Evolutionary conservation across 53 echinoderm and acorn worm species (phyloP).

Genomic region (Paracentrotus lividus): DNA sequence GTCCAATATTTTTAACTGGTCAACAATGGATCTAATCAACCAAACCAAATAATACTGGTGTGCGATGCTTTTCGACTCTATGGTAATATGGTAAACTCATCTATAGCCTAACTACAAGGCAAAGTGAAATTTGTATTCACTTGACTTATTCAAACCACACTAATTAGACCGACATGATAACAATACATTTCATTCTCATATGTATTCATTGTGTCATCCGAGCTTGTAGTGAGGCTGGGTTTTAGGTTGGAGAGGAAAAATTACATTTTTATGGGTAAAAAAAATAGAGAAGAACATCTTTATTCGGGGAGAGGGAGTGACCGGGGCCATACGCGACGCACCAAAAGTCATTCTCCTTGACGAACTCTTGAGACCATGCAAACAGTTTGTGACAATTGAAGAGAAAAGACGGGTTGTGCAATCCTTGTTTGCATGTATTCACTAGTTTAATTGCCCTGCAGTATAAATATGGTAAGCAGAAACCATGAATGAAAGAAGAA

Average conservation of each 20-base stretch:
- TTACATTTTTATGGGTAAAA: too few relatives aligned
- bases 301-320: background rate
- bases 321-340: background rate
- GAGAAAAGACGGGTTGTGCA: background rate
- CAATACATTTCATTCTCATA: too few relatives aligned
- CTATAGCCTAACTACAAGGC: too few relatives aligned
- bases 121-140: too few relatives aligned
- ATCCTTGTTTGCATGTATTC: background rate
- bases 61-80: too few relatives aligned
- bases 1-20: background rate
- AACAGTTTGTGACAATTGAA: background rate
- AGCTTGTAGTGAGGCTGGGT: too few relatives aligned
- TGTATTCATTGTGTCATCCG: too few relatives aligned
- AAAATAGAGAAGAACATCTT: background rate
- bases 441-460: background rate
- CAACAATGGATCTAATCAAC: background rate
- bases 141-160: too few relatives aligned
- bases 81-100: too few relatives aligned
- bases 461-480: background rate
- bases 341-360: background rate
- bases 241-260: too few relatives aligned
- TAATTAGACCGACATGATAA: too few relatives aligned
- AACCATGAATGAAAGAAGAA: background rate
- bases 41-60: too few relatives aligned
- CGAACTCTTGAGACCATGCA: conserved; percentile 5